Evolutionary conservation across 2,113 vertebrate genomes (phyloP), one percentile per base, ranked within the genome.

Genomic region (Setophaga coronata): DNA sequence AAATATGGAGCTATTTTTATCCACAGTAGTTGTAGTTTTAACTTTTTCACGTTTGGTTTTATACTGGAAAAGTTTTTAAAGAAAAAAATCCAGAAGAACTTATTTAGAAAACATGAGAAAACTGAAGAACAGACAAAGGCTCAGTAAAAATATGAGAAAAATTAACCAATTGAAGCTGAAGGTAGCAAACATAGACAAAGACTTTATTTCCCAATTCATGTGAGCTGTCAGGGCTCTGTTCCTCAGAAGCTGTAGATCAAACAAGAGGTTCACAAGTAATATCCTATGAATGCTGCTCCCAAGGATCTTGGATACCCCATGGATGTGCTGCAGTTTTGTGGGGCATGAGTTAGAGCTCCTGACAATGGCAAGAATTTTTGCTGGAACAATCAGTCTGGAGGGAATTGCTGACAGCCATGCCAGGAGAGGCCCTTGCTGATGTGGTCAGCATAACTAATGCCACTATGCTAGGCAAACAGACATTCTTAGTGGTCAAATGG

Each of bases 41-140:
- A 99, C 54, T 97, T 99, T 99, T 97, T 99, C 98, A 93, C 99
- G 99, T 50, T 97, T 99, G 36, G 99, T 99, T 98, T 99, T 99
- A 97, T 99, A 99, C 99, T 99, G 92, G 29, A 97, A 94, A n/a
- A 88, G 42, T 89, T 83, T 90, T 82, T 26, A 12, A 69, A 47
- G 47, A 69, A 60, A 18, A 60, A 13, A 38, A 36, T 65, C 24
- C 1, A 66, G 25, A 72, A 67, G 5, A 87, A 15, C 10, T 73
- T 82, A 76, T n/a, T 82, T 85, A 86, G 48, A 85, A 89, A 62
- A 23, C 36, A 70, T 3, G 11, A 67, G 7, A n/a, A 72, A 90
- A 93, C 20, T 31, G n/a, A 82, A 61, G 19, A 76, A 67, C 1
- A 43, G 23, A 58, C 4, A 53, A 90, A 82, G 9, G 5, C 5